A percentile compares a stretch with the other conserved stretches of the same genome.
These are phyloP conservation scores for Ptilorrhoa leucosticta DNA, from an alignment of 2,113 vertebrate genomes.

Conservation along the genomic window DNA sequence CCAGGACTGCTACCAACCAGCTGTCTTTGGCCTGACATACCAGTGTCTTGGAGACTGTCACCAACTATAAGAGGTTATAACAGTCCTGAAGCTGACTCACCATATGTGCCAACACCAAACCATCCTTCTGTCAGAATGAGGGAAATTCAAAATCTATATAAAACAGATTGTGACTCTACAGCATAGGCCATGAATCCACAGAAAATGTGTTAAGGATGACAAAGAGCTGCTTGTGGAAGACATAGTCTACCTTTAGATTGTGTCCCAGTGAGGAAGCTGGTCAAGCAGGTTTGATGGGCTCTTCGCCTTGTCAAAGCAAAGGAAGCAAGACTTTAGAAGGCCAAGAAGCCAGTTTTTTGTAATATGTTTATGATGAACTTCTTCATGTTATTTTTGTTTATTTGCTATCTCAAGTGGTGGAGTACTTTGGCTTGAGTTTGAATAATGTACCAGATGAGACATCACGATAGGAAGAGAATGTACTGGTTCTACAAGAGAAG, in stretches of 20 bases:
- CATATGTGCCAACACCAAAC: not conserved
- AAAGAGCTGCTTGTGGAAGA: not conserved
- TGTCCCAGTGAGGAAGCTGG: not conserved
- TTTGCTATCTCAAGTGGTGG: not conserved
- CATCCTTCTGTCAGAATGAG: not conserved
- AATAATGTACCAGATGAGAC: slow-evolving; percentile 17
- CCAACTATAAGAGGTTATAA: not conserved
- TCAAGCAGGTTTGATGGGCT: not conserved
- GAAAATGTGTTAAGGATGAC: not conserved
- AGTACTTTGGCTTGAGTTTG: not conserved
- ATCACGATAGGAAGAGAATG: slow-evolving; percentile 18
- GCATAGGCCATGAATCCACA: not conserved
- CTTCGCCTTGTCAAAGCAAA: not conserved
- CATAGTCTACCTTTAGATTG: not conserved
- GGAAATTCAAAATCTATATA: not conserved
- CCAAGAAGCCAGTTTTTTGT: not conserved
- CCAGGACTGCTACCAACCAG: not conserved
- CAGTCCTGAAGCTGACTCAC: not conserved
- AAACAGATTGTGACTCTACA: not conserved
- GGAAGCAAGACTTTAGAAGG: not conserved
- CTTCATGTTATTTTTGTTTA: not conserved
- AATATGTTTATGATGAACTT: not conserved
- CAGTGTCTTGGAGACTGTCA: not conserved
- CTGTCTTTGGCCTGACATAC: not conserved
- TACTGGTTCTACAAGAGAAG: not conserved